Conservation (phyloP, 1,140 invertebrate species). For the Formica exsecta region DNA sequence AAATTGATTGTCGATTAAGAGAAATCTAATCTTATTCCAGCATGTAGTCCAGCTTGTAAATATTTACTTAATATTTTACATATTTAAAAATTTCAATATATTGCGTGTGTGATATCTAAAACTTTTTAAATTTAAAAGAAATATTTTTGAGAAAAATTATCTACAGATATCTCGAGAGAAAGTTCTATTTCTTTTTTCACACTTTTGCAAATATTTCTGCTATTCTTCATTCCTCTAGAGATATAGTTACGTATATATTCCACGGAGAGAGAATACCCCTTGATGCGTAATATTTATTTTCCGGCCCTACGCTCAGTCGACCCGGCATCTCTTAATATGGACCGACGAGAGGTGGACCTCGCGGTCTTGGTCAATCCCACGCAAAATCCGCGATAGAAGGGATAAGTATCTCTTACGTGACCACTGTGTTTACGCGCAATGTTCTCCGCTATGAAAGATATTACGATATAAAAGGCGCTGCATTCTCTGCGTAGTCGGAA, state of each 20-base stretch:
- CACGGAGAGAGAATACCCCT: slow-evolving; percentile 10
- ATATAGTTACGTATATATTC: neutral
- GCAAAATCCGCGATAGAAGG: slow-evolving; percentile 63
- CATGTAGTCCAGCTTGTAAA: neutral
- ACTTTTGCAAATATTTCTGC: neutral
- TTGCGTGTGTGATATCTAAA: too few species aligned
- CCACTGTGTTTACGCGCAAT: slow-evolving; percentile 42
- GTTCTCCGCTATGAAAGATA: slow-evolving; percentile 9
- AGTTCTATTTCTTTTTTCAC: neutral
- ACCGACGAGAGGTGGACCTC: slow-evolving; percentile 27
- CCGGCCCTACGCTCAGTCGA: slow-evolving; percentile 2
- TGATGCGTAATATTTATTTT: slow-evolving; percentile 29
- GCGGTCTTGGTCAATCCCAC: slow-evolving; percentile 66
- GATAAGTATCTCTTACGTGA: slow-evolving; percentile 63
- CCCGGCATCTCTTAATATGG: slow-evolving; percentile 65
- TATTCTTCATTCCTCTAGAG: neutral
- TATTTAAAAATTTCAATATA: too few species aligned
- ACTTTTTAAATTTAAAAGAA: neutral
- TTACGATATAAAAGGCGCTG: neutral
- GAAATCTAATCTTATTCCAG: neutral
- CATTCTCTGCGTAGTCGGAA: neutral
- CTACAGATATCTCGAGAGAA: neutral
- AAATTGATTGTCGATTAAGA: neutral
- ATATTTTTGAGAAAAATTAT: neutral
- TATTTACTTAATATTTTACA: neutral